Evolutionary conservation across 2,113 vertebrate genomes (phyloP), one percentile per base, ranked within the genome.

Genomic region (Picathartes gymnocephalus): DNA sequence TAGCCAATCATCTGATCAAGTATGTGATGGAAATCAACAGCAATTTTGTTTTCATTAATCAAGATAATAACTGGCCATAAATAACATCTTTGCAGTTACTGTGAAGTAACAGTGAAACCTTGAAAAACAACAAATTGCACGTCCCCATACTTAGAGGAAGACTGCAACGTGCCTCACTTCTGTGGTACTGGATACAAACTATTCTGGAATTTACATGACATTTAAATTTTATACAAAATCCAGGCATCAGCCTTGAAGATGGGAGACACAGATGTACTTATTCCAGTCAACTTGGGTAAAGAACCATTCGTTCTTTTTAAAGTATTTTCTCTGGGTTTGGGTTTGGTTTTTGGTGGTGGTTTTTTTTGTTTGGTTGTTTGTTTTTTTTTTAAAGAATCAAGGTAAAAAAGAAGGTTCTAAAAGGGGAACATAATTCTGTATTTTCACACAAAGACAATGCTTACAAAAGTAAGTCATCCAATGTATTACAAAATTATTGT

Each of bases 31-130:
- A 91, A 89, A 54, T 68, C 66, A 88, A 89, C 25, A 87, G 70
- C 47, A 86, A 87, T 89, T 92, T 68, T 82, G 39, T 12, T 70
- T 94, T 80, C 33, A 42, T 91, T 93, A 88, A 95, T 85, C 72
- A 77, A 71, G 86, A 69, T 71, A 93, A 88, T 42, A 92, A 80
- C 35, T 83, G 71, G 28, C 33, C 56, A 80, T 47, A 91, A 96
- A 91, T 78, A 92, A 84, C 53, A 82, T 37, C 58, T 64, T 56
- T 64, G 48, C 71, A 85, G 57, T 27, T 62, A 53, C 37, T 90
- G 31, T 42, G 33, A 84, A 68, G 60, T 50, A 79, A 73, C 44
- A 88, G 68, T 11, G 14, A 93, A 94, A 74, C 50, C 64, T 40
- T 76, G 62, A 89, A 74, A 74, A 85, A 73, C 24, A 89, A 74